Evolutionary conservation across 2,113 vertebrate species (phyloP).

Genomic region (Anas platyrhynchos): DNA sequence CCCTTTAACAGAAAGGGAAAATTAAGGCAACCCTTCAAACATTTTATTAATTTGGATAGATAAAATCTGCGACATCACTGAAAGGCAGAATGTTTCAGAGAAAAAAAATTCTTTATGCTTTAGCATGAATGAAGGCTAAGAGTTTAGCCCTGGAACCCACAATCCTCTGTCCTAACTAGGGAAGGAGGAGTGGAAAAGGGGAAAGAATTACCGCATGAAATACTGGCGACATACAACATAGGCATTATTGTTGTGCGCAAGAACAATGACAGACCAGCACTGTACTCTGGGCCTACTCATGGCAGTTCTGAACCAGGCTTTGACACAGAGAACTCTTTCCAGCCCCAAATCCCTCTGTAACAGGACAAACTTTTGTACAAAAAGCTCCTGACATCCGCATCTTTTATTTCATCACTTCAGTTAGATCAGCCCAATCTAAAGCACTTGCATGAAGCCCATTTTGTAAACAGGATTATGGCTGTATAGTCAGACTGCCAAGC

Average conservation of each 20-base stretch:
- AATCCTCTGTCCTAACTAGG: neutral
- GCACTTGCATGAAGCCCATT: slow-evolving; percentile 55
- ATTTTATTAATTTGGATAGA: neutral
- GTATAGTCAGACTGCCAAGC: slow-evolving; percentile 58
- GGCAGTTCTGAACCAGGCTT: neutral
- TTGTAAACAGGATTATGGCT: slow-evolving; percentile 66
- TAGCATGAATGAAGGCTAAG: neutral
- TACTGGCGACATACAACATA: neutral
- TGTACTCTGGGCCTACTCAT: neutral
- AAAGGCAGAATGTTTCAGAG: neutral
- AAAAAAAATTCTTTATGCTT: neutral
- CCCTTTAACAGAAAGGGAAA: neutral
- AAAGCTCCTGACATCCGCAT: slow-evolving; percentile 31
- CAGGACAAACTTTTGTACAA: slow-evolving; percentile 14
- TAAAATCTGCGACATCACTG: neutral
- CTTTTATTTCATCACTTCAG: slow-evolving; percentile 25
- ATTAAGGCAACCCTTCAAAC: neutral
- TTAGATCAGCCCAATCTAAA: slow-evolving; percentile 40
- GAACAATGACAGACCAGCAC: neutral
- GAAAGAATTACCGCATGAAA: neutral
- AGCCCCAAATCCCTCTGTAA: slow-evolving; percentile 16
- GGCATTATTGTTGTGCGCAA: accelerated
- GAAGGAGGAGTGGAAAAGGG: neutral
- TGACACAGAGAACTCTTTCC: neutral
- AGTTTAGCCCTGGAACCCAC: neutral